These are phyloP conservation scores for Antitype chi DNA, from an alignment of 2,888 invertebrate species.

Conservation along the genomic window DNA sequence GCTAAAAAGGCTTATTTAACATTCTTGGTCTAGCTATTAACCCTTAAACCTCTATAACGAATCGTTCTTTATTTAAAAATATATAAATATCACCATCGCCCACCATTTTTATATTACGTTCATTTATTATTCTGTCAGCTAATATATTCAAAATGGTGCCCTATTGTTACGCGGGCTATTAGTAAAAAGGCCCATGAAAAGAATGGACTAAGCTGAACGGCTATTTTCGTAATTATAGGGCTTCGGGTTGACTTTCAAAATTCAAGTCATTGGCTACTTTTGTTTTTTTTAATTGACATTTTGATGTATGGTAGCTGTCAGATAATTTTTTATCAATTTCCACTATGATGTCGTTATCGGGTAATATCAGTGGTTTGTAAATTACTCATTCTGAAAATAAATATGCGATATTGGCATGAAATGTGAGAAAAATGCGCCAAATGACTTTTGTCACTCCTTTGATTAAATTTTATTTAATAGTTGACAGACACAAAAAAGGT, in stretches of 20 bases:
- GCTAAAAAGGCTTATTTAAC: not conserved
- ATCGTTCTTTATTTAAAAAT: constrained; percentile 27
- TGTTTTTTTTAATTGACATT: not conserved
- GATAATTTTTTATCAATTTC: constrained; percentile 31
- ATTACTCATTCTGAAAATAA: not conserved
- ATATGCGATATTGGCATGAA: constrained; percentile 39
- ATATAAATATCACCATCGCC: constrained; percentile 41
- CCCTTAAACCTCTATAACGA: constrained; percentile 18
- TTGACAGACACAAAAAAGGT: not conserved
- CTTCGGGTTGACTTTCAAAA: constrained; percentile 14
- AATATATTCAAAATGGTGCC: constrained; percentile 41
- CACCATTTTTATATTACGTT: constrained; percentile 39
- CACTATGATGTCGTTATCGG: constrained; percentile 9
- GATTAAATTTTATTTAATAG: too few species aligned
- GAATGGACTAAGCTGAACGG: constrained; percentile 14
- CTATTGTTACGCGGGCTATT: constrained; percentile 43
- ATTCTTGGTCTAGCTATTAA: constrained; percentile 38
- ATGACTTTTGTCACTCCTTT: constrained; percentile 26
- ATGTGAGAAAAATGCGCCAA: constrained; percentile 42
- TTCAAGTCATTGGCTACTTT: constrained; percentile 13
- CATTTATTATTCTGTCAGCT: constrained; percentile 66
- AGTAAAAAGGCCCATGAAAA: constrained; percentile 38
- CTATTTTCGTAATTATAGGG: constrained; percentile 48
- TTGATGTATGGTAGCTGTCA: constrained; percentile 36
- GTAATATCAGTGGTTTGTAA: constrained; percentile 3